phyloP scores from a whole-genome alignment of 2,888 invertebrate species.

The Leucophora obtusa region DNA sequence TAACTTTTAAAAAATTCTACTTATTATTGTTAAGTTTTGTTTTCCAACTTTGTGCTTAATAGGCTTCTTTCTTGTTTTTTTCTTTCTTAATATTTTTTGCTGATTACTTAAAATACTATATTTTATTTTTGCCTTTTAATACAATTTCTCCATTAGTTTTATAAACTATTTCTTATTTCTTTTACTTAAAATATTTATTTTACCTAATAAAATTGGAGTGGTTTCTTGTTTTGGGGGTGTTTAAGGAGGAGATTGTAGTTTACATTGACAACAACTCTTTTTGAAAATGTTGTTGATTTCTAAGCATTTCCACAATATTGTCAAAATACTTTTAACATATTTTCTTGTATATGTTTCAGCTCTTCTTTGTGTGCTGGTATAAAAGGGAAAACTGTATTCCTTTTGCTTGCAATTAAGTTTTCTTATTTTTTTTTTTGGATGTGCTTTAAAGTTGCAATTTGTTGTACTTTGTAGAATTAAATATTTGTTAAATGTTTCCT shows the following conservation, averaged over 20 bases:
- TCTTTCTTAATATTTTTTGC: conserved; percentile 37
- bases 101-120: conserved; percentile 49
- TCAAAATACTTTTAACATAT: conserved; percentile 25
- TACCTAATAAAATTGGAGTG: conserved; percentile 51
- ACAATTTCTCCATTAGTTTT: conserved; percentile 60
- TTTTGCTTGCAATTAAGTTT: conserved; percentile 59
- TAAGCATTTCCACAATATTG: conserved; percentile 22
- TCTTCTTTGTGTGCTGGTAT: conserved; percentile 19
- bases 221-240: conserved; percentile 26
- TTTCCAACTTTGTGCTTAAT: conserved; percentile 58
- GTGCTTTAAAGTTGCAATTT: conserved; percentile 53
- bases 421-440: conserved; percentile 26
- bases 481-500: conserved; percentile 71
- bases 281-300: conserved; percentile 28
- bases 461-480: conserved; percentile 59
- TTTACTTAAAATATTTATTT: conserved; percentile 51
- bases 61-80: conserved; percentile 16
- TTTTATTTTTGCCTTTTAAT: conserved; percentile 22
- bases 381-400: conserved; percentile 24
- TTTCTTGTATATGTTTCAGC: conserved; percentile 18
- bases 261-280: conserved; percentile 30
- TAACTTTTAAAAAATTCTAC: background rate
- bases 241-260: conserved; percentile 28
- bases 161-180: conserved; percentile 64
- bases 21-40: conserved; percentile 18